Percentiles rank a stretch among this genome's conserved stretches.
Conservation (phyloP, 2,113 vertebrate species). For the Tyrannus savana region DNA sequence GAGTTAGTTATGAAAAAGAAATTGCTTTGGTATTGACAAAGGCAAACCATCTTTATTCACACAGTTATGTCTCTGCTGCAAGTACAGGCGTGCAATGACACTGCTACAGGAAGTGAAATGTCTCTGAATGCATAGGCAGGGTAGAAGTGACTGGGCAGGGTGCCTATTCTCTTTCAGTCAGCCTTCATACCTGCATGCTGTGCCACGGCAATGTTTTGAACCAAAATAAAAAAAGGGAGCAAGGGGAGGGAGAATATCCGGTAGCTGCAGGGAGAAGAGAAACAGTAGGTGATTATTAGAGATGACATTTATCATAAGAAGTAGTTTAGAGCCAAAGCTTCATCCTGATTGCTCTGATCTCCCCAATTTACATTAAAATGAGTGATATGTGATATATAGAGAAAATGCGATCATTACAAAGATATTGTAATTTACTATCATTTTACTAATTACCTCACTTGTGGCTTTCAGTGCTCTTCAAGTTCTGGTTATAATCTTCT, state of each 20-base stretch:
- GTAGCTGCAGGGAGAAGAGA: neutral
- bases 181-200: neutral
- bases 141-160: neutral
- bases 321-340: neutral
- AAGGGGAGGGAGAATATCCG: neutral
- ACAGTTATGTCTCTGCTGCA: neutral
- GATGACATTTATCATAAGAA: neutral
- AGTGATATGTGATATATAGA: neutral
- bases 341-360: neutral
- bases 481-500: neutral
- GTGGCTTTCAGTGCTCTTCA: neutral
- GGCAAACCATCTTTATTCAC: neutral
- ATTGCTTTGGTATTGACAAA: neutral
- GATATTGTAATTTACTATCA: neutral
- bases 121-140: neutral
- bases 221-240: neutral
- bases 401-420: neutral
- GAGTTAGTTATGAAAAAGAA: neutral
- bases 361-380: neutral
- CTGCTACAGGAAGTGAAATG: neutral
- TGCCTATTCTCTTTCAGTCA: neutral
- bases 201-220: neutral
- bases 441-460: slow-evolving; percentile 5
- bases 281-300: neutral
- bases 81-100: neutral